Evolutionary conservation across 2,888 invertebrate species (phyloP), one percentile per base, ranked within the genome.

Genomic region (Ctena decussata): DNA sequence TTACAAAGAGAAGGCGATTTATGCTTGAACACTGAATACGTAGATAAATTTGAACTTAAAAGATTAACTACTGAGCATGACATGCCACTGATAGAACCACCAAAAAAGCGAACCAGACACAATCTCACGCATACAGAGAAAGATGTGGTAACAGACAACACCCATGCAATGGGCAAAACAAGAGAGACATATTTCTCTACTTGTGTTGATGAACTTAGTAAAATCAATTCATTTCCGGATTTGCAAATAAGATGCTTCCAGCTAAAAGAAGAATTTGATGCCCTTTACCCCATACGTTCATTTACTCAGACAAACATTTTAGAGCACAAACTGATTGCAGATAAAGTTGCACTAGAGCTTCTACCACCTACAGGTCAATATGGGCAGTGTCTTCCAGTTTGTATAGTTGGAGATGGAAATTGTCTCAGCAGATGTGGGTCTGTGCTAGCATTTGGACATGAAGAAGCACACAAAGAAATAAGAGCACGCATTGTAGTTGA

Each of bases 21-120:
- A n/a, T 86, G 89, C 57, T 46, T 84, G 12, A 89, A 86, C 76
- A 53, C 24, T 27, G 39, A 49, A 44, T 81, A 84, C 41, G 84
- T 86, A n/a, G 30, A 41, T 21, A 30, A 27, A 18, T 81, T 60
- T 74, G 71, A 57, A 41, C n/a, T 18, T 0, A 82, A 78, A 78
- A 44, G 37, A 2, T n/a, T 72, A n/a, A n/a, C n/a, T n/a, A n/a
- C n/a, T n/a, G n/a, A n/a, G n/a, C n/a, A n/a, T n/a, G n/a, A n/a
- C n/a, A n/a, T n/a, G 5, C 71, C 27, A 49, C 57, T 35, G 41
- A 71, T 30, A 60, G 69, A 37, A 46, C 24, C 53, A 37, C 39
- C 37, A 18, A 39, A 73, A 3, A 37, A 32, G 11, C 46, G 46
- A 60, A 60, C 57, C 21, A 24, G 27, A 24, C 39, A 80, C 39